Evolutionary conservation across 2,888 invertebrate species (phyloP), one percentile per base, ranked within the genome.

Genomic region (Hedychridium roseum): DNA sequence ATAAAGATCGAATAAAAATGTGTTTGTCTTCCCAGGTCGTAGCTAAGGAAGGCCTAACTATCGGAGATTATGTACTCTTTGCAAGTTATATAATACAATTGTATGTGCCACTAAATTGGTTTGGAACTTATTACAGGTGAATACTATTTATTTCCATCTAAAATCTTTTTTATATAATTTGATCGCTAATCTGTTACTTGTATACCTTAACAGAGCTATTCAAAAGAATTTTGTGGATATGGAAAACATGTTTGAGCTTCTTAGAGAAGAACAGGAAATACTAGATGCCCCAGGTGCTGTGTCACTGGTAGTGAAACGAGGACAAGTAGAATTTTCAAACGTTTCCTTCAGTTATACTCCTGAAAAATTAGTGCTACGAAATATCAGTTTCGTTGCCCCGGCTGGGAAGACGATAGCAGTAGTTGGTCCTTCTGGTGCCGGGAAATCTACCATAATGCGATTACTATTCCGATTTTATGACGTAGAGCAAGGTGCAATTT

Each of bases 201-300:
- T n/a, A n/a, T n/a, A n/a, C 52, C 43, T 60, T 67, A 68, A 14
- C 76, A 94, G 97, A 73, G 92, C 94, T 44, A 97, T 98, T 50
- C 98, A 98, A 76, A 94, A 93, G 82, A 94, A 96, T 73, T 98
- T 99, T 73, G 89, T 98, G 12, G 98, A 99, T 74, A 98, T 98
- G 98, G 98, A 99, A 80, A 98, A 98, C 79, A 97, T 99, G 98
- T 95, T 98, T 76, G 97, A 97, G 64, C 80, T 99, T 54, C 83
- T 99, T 69, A 86, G 90, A 27, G 93, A 94, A 70, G 87, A 91
- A 32, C 87, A 90, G 42, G 97, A 98, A 82, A 87, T 97, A 16
- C 83, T 87, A 2, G 96, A 98, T 80, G 86, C 88, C 0, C 86
- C 89, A 0, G 89, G 90, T 42, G 94, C 96, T 5, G 85, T 85